Percentiles rank a stretch among this genome's conserved stretches.
Evolutionary conservation across 2,113 vertebrate species (phyloP).

Genomic region (Micronycteris hirsuta): DNA sequence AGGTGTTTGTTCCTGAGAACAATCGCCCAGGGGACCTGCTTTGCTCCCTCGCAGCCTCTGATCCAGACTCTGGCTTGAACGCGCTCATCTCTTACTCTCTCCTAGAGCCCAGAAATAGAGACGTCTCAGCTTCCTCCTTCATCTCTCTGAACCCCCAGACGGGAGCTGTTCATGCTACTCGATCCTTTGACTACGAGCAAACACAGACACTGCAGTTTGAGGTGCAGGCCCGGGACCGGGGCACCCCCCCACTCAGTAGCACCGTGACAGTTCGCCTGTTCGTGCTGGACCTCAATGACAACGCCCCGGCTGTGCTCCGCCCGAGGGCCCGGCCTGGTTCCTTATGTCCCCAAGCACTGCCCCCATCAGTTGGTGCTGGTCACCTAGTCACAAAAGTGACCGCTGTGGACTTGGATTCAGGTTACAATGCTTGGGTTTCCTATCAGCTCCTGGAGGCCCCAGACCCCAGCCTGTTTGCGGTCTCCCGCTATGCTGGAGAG

Average conservation of each 20-base stretch:
- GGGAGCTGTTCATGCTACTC: slow-evolving; percentile 79
- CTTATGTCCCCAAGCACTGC: slow-evolving; percentile 80
- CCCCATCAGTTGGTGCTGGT: slow-evolving; percentile 81
- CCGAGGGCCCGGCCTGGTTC: slow-evolving; percentile 77
- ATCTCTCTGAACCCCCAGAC: slow-evolving; percentile 83
- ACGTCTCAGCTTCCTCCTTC: slow-evolving; percentile 74
- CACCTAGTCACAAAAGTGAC: slow-evolving; percentile 86
- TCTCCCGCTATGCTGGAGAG: slow-evolving; percentile 83
- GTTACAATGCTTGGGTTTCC: slow-evolving; percentile 86
- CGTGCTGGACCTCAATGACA: slow-evolving; percentile 83
- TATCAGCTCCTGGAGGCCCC: slow-evolving; percentile 82
- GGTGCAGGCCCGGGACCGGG: slow-evolving; percentile 80
- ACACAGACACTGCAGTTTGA: slow-evolving; percentile 79
- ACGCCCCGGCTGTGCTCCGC: slow-evolving; percentile 81
- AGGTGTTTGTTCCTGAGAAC: slow-evolving; percentile 79
- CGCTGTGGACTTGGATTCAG: slow-evolving; percentile 86
- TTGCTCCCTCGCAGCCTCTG: slow-evolving; percentile 77
- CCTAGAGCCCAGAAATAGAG: slow-evolving; percentile 76
- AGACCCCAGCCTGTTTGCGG: slow-evolving; percentile 79
- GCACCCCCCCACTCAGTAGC: slow-evolving; percentile 78
- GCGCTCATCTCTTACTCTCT: slow-evolving; percentile 81
- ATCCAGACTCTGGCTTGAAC: slow-evolving; percentile 80
- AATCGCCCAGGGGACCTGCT: slow-evolving; percentile 74
- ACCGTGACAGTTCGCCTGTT: slow-evolving; percentile 80
- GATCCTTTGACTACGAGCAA: slow-evolving; percentile 83